Evolutionary conservation across 2,113 vertebrate species (phyloP).

Genomic region (Nyctibius bracteatus): DNA sequence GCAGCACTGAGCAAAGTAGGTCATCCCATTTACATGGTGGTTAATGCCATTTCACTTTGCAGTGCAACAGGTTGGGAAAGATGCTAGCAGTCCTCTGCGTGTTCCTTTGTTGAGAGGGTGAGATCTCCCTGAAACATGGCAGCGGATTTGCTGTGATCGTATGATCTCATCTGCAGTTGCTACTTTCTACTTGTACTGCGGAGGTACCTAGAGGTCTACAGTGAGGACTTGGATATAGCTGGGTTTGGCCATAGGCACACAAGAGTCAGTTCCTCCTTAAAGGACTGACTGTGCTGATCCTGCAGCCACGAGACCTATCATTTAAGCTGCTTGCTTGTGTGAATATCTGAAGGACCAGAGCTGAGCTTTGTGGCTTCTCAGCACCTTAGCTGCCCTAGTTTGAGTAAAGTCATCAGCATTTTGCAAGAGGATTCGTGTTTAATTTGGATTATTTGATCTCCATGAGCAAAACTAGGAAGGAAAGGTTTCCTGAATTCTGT

Average conservation of each 20-base stretch:
- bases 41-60: background rate
- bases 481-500: background rate
- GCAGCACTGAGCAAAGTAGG: background rate
- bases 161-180: background rate
- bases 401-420: background rate
- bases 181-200: background rate
- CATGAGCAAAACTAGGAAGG: background rate
- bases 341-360: background rate
- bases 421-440: background rate
- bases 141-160: background rate
- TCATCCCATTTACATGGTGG: background rate
- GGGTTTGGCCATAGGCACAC: background rate
- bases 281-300: background rate
- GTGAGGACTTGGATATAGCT: background rate
- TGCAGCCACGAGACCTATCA: background rate
- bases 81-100: background rate
- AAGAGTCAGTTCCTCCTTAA: background rate
- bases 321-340: background rate
- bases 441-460: background rate
- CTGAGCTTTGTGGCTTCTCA: background rate
- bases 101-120: background rate
- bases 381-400: background rate
- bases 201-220: background rate
- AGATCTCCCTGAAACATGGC: background rate
- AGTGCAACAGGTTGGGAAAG: background rate